Percentiles rank a stretch among this genome's conserved stretches.
phyloP scores from a whole-genome alignment of 2,797 vertebrate species.

The Gorsachius magnificus region DNA sequence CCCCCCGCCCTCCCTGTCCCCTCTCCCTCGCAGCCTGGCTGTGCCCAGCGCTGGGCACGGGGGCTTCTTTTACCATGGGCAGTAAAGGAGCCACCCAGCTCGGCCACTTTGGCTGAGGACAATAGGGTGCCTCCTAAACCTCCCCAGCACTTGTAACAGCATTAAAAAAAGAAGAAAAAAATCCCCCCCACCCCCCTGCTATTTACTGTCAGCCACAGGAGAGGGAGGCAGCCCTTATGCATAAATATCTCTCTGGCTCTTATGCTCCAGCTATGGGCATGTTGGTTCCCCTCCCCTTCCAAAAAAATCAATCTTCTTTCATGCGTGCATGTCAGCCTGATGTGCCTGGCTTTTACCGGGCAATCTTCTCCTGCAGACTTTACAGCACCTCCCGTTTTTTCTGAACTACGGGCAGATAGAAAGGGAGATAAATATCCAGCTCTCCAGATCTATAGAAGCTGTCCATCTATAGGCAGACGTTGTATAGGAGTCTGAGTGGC shows the following conservation, averaged over 20 bases:
- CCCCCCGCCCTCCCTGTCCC: not conserved
- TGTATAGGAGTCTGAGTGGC: not conserved
- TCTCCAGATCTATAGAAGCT: not conserved
- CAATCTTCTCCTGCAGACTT: not conserved
- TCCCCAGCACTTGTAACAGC: not conserved
- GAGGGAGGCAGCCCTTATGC: not conserved
- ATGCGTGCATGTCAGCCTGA: not conserved
- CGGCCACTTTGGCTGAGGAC: not conserved
- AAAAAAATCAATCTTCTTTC: not conserved
- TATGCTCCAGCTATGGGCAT: not conserved
- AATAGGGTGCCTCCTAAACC: not conserved
- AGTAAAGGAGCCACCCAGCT: not conserved
- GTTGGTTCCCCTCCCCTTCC: too few relatives aligned
- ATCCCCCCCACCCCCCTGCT: not conserved
- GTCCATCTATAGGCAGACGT: not conserved
- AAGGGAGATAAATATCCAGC: not conserved
- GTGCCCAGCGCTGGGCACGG: too few relatives aligned
- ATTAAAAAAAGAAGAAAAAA: not conserved
- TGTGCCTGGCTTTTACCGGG: not conserved
- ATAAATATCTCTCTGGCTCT: not conserved
- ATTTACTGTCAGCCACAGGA: not conserved
- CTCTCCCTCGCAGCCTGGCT: not conserved
- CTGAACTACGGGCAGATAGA: not conserved
- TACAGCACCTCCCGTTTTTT: not conserved
- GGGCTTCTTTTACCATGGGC: too few relatives aligned